Evolutionary conservation across 1,140 invertebrate species (phyloP).

Genomic region (Mycetomoellerius zeteki): DNA sequence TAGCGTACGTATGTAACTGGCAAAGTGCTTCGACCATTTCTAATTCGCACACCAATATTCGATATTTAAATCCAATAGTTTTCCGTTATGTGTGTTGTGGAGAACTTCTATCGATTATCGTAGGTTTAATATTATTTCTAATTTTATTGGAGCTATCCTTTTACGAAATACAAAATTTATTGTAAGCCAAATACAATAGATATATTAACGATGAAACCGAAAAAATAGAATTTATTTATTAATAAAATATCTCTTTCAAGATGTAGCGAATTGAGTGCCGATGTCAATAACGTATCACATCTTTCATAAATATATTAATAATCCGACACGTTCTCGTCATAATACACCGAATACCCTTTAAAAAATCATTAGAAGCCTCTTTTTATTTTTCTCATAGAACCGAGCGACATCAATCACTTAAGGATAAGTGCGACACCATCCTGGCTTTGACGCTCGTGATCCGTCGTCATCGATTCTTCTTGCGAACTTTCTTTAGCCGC

Average conservation of each 20-base stretch:
- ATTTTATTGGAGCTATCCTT: not conserved
- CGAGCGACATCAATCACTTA: constrained; percentile 77
- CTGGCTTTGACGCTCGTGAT: constrained; percentile 78
- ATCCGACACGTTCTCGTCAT: constrained; percentile 18
- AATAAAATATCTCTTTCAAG: not conserved
- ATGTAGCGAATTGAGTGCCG: not conserved
- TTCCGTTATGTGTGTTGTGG: too few relatives aligned
- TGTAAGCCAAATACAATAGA: not conserved
- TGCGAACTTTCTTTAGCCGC: constrained; percentile 71
- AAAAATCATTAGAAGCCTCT: constrained; percentile 70
- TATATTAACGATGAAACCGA: not conserved
- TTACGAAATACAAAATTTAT: not conserved
- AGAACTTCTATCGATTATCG: not conserved
- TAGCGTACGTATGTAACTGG: not conserved
- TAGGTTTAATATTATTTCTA: not conserved
- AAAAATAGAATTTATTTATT: not conserved
- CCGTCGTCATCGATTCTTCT: constrained; percentile 80
- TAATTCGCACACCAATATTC: constrained; percentile 35
- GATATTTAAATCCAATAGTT: not conserved
- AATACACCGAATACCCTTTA: constrained; percentile 64
- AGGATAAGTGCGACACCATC: constrained; percentile 72
- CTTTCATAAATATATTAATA: constrained; percentile 61
- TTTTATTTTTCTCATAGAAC: constrained; percentile 67
- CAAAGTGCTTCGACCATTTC: constrained; percentile 12
- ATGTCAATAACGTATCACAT: constrained; percentile 17